Conservation (phyloP, 2,113 vertebrate genomes). For the Acinonyx jubatus region DNA sequence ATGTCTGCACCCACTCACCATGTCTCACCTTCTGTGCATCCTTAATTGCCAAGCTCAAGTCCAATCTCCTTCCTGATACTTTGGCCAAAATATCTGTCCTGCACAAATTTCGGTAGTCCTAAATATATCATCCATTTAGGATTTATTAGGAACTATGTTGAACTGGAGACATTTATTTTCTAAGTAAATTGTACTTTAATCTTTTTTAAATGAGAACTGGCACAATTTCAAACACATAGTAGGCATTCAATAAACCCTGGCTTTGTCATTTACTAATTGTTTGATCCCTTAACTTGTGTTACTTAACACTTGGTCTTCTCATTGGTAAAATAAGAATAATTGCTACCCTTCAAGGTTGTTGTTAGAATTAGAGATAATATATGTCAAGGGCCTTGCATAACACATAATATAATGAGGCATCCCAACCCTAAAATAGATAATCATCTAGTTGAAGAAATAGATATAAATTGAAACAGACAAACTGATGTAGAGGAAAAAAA, state of each 20-base stretch:
- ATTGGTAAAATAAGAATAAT: constrained; percentile 33
- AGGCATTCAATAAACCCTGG: neutral
- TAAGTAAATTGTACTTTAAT: constrained; percentile 31
- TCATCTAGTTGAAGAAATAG: constrained; percentile 1
- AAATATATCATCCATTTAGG: neutral
- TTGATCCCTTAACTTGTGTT: neutral
- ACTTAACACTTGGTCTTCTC: neutral
- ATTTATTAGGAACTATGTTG: neutral
- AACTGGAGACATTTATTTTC: constrained; percentile 21
- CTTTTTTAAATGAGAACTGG: neutral
- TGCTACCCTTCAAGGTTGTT: neutral
- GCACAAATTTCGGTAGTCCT: neutral
- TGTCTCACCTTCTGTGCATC: neutral
- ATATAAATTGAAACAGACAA: neutral
- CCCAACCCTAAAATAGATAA: neutral
- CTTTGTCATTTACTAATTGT: neutral
- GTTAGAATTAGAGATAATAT: constrained; percentile 12
- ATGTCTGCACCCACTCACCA: neutral
- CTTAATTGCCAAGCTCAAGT: neutral
- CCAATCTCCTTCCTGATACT: neutral
- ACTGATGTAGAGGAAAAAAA: neutral
- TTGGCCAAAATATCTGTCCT: neutral
- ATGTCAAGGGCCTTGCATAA: neutral
- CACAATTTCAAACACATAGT: neutral
- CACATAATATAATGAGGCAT: neutral